phyloP scores from a whole-genome alignment of 2,797 vertebrate genomes.

The Sebastes glaucus region DNA sequence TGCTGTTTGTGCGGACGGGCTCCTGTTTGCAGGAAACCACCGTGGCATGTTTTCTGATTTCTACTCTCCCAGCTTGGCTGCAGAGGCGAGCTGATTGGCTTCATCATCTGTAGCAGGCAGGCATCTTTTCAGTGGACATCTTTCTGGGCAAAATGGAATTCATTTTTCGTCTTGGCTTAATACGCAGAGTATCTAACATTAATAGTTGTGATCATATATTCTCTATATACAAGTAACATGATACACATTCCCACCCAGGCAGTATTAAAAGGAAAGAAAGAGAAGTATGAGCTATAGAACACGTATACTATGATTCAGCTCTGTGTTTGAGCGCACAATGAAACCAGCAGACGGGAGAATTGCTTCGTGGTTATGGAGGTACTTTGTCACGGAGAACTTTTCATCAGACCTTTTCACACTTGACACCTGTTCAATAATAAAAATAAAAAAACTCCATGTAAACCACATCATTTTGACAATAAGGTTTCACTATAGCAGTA shows the following conservation, averaged over 20 bases:
- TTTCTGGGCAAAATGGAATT: conserved; percentile 37
- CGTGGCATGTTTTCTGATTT: neutral
- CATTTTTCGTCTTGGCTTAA: conserved; percentile 31
- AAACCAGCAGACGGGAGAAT: conserved; percentile 24
- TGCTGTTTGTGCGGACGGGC: neutral
- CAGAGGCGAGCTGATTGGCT: conserved; percentile 11
- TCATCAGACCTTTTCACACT: conserved; percentile 50
- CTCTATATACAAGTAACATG: neutral
- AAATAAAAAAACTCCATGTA: conserved; percentile 29
- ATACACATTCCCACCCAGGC: neutral
- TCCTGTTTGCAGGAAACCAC: conserved; percentile 8
- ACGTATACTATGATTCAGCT: conserved; percentile 4
- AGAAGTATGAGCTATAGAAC: conserved; percentile 11
- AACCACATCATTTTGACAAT: conserved; percentile 25
- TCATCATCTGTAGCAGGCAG: conserved; percentile 27
- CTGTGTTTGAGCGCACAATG: conserved; percentile 9
- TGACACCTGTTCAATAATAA: conserved; percentile 41
- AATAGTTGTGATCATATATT: conserved; percentile 11
- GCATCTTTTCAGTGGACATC: conserved; percentile 6
- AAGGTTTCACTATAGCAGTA: neutral
- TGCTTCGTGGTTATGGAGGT: conserved; percentile 25
- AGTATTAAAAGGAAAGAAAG: neutral
- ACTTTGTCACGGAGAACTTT: conserved; percentile 46
- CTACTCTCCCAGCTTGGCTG: conserved; percentile 13
- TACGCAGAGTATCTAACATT: neutral